Percentiles rank a stretch among this genome's conserved stretches.
phyloP scores from a whole-genome alignment of 2,797 vertebrate genomes.

The Anguilla pacifica region DNA sequence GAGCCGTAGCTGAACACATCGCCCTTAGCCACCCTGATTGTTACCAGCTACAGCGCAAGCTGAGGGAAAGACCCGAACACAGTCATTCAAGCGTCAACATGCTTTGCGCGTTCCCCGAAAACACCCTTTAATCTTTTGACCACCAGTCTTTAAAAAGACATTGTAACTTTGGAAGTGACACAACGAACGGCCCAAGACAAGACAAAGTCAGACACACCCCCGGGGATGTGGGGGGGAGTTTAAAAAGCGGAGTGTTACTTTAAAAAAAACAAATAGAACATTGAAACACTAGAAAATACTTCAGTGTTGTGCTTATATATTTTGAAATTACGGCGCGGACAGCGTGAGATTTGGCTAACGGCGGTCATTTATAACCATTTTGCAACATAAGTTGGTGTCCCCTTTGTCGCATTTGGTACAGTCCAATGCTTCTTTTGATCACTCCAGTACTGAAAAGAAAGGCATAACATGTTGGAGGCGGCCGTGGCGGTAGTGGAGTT shows the following conservation, averaged over 20 bases:
- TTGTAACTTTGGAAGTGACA: conserved; percentile 66
- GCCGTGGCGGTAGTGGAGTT: conserved; percentile 9
- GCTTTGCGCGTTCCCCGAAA: conserved; percentile 19
- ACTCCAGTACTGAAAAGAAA: conserved; percentile 48
- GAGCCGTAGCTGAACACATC: neutral
- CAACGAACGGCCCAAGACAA: conserved; percentile 51
- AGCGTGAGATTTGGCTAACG: neutral
- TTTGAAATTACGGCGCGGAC: neutral
- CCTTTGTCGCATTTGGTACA: conserved; percentile 58
- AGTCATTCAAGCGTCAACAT: conserved; percentile 25
- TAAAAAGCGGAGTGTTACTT: accelerated
- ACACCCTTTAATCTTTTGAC: conserved; percentile 44
- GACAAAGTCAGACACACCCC: conserved; percentile 31
- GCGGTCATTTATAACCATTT: conserved; percentile 25
- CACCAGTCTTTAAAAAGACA: conserved; percentile 50
- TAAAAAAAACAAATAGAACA: neutral
- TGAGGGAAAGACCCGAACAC: neutral
- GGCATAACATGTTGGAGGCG: conserved; percentile 70
- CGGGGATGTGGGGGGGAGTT: accelerated
- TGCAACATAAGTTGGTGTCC: conserved; percentile 29
- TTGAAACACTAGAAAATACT: neutral
- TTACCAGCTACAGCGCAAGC: neutral
- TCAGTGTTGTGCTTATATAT: accelerated
- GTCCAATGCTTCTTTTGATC: conserved; percentile 68
- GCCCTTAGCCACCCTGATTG: neutral